Conservation (phyloP, 2,797 vertebrate species). For the Neosilurus mollespiculum region DNA sequence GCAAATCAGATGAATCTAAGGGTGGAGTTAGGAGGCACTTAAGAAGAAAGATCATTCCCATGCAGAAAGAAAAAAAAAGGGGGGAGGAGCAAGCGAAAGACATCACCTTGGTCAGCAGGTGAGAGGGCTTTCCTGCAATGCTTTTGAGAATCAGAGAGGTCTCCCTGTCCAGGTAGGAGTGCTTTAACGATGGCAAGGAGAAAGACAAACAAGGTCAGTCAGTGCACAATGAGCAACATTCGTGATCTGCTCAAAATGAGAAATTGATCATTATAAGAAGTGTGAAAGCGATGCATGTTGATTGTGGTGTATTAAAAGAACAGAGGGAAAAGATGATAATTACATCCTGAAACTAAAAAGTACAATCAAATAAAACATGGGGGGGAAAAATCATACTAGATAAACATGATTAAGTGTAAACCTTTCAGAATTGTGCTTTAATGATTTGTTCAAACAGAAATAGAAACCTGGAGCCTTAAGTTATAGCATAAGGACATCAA, state of each 20-base stretch:
- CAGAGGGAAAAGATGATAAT: slow-evolving; percentile 9
- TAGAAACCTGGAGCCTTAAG: background rate
- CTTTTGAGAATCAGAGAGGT: slow-evolving; percentile 99
- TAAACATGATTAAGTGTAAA: background rate
- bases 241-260: slow-evolving; percentile 59
- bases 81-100: slow-evolving; percentile 64
- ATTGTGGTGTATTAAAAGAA: slow-evolving; percentile 48
- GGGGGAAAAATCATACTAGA: background rate
- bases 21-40: slow-evolving; percentile 44
- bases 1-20: slow-evolving; percentile 10
- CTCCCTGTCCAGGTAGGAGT: slow-evolving; percentile 99
- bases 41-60: slow-evolving; percentile 63
- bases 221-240: slow-evolving; percentile 71
- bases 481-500: background rate
- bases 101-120: slow-evolving; percentile 99
- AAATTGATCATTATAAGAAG: slow-evolving; percentile 56
- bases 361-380: background rate
- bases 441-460: too few species aligned
- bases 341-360: background rate
- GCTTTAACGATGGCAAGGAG: slow-evolving; percentile 81
- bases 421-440: too few species aligned
- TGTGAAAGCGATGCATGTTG: slow-evolving; percentile 64
- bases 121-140: slow-evolving; percentile 99
- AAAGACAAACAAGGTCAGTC: slow-evolving; percentile 75
- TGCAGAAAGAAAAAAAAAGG: slow-evolving; percentile 63